Base-by-base conservation (phyloP, 2,888 invertebrate species). In the Trissolcus brochymenae region DNA sequence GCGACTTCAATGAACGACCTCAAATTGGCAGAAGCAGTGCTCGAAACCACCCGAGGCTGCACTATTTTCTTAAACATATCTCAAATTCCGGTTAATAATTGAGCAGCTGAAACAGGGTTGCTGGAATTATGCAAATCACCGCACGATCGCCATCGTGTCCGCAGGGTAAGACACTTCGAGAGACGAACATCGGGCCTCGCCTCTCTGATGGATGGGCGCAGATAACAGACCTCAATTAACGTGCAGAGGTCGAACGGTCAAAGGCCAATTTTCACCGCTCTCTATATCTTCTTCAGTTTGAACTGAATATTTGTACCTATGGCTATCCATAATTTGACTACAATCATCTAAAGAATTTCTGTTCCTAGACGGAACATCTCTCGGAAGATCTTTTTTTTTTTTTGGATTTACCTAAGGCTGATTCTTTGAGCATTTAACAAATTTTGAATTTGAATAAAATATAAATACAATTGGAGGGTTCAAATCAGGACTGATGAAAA, bases 61-160 rank as follows among this genome's bases (percentile, higher is more conserved):
- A 85, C 84, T 86, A 88, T 88, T 88, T 88, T 88, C 87, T 87
- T 86, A 86, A 87, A 87, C 87, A 87, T 87, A 86, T 87, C 86
- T 88, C 87, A 87, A 87, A 88, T 87, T 88, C 87, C 87, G 82
- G 81, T 84, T 87, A 88, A 88, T 88, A 88, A 88, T 88, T 86
- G 87, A 85, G 85, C 85, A 87, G 85, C 84, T 85, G 87, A 87
- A 87, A 84, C 86, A 84, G 86, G 82, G 86, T 85, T 84, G 84
- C 86, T 86, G 86, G 85, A 88, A 88, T 88, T 88, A 88, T 88
- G 88, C 87, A 88, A 88, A 88, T 88, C 86, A 83, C 81, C 84
- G 85, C 86, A 87, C 9, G 87, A 88, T 88, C 86, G 84, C 81
- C 83, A 87, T 87, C 87, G 83, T 86, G 83, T 85, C 88, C 87